Conservation (phyloP, 2,113 vertebrate species). For the Ailuropoda melanoleuca region DNA sequence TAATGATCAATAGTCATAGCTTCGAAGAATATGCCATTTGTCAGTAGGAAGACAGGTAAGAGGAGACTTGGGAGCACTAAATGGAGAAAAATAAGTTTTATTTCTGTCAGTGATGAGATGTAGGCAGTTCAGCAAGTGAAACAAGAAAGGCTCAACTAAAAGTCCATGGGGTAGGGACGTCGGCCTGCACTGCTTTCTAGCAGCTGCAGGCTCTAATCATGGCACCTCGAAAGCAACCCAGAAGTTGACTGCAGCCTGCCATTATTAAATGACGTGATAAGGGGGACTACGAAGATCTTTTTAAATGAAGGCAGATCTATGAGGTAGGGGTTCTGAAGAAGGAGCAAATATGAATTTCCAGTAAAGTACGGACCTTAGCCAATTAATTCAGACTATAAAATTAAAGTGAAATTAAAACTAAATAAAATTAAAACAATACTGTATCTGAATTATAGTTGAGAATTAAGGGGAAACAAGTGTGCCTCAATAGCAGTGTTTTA, state of each 20-base stretch:
- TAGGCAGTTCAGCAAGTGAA: slow-evolving; percentile 41
- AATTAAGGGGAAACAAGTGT: background rate
- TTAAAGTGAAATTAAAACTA: background rate
- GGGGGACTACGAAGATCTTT: background rate
- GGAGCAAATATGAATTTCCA: background rate
- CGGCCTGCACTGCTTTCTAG: rapidly evolving
- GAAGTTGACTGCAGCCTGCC: background rate
- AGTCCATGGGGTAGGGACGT: background rate
- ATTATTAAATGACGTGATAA: background rate
- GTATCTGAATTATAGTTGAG: background rate
- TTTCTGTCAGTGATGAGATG: background rate
- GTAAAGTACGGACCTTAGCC: background rate
- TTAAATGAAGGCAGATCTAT: background rate
- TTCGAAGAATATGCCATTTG: slow-evolving; percentile 52
- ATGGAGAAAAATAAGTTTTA: slow-evolving; percentile 55
- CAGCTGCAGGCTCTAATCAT: rapidly evolving
- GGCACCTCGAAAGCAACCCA: background rate
- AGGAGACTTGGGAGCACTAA: slow-evolving; percentile 32
- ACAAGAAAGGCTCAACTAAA: background rate
- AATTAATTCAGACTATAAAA: background rate
- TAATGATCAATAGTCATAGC: slow-evolving; percentile 17
- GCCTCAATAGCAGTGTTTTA: background rate
- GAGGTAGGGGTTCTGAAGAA: background rate
- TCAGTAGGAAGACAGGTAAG: slow-evolving; percentile 20
- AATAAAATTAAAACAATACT: background rate